Evolutionary conservation across 2,113 vertebrate species (phyloP), one percentile per base, ranked within the genome.

Genomic region (Spea bombifrons): DNA sequence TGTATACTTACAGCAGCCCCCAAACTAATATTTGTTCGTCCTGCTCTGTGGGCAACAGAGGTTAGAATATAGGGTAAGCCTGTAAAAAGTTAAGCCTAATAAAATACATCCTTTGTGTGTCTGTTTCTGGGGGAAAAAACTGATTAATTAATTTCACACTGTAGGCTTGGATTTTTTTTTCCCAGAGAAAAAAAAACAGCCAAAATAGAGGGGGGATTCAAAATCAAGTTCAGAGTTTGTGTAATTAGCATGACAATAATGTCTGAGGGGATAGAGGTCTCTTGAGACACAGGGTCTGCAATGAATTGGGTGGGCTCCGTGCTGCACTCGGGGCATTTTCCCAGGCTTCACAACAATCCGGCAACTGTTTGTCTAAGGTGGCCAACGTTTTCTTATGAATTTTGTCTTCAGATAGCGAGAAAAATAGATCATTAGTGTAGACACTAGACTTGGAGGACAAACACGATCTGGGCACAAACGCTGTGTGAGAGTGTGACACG

Each of bases 191-290:
- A 84, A 88, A 88, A 47, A 49, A 78, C 84, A 75, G 71, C 81
- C 84, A 82, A 88, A 83, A 86, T 85, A 86, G 92, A 91, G 91
- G 52, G 70, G 49, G 91, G 90, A 95, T 93, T 94, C 93, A 94
- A 94, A 92, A 94, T 94, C 94, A 96, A 96, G 94, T 96, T 95
- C 94, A 96, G 94, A 93, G 88, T 90, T 91, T 88, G 90, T 88
- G 83, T 88, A 17, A 94, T 95, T 95, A 94, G 69, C 94, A 95
- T 96, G 83, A 94, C 91, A 96, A 95, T 93, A 81, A 82, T 88
- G 94, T 94, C 94, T 94, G 92, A 89, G 89, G 87, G 91, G 90
- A 87, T 89, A 89, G 86, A 88, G 86, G 90, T 90, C 89, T 88
- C 83, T 87, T 89, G 87, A 92, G 91, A 90, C 92, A 93, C 91